These are phyloP conservation scores for Melanotaenia trifasciata DNA, from an alignment of 2,797 vertebrate species.

Conservation along the genomic window DNA sequence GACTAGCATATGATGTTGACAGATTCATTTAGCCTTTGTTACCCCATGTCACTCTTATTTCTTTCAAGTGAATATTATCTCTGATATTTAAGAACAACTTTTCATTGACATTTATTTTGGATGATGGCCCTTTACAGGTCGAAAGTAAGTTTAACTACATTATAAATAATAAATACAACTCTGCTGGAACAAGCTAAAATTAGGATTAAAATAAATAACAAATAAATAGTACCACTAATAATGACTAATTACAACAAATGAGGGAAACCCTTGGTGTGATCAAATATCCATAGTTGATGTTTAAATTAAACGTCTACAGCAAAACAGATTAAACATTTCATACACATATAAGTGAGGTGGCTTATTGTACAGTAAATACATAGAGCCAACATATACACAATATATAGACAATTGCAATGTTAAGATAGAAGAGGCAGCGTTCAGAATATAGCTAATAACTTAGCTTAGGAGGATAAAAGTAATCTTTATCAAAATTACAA, in stretches of 20 bases:
- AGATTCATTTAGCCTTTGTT: too few relatives aligned
- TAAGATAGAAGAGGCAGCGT: background rate
- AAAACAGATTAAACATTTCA: rapidly evolving
- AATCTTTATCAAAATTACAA: background rate
- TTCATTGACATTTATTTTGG: background rate
- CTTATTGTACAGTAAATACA: background rate
- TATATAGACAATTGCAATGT: background rate
- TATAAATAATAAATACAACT: background rate
- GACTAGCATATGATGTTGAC: too few relatives aligned
- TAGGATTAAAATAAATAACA: background rate
- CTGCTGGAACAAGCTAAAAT: background rate
- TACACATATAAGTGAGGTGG: background rate
- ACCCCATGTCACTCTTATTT: background rate
- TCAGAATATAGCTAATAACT: background rate
- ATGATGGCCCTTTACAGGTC: background rate
- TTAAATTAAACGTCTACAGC: background rate
- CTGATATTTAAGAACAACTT: background rate
- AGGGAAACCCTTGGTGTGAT: background rate
- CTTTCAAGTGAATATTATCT: background rate
- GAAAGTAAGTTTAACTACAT: background rate
- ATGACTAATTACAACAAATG: background rate
- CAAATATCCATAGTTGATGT: background rate
- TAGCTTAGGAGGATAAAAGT: background rate
- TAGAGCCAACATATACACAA: too few relatives aligned
- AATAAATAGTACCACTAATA: background rate